Conservation (phyloP, 2,888 invertebrate species). For the Drosophila ustulata region DNA sequence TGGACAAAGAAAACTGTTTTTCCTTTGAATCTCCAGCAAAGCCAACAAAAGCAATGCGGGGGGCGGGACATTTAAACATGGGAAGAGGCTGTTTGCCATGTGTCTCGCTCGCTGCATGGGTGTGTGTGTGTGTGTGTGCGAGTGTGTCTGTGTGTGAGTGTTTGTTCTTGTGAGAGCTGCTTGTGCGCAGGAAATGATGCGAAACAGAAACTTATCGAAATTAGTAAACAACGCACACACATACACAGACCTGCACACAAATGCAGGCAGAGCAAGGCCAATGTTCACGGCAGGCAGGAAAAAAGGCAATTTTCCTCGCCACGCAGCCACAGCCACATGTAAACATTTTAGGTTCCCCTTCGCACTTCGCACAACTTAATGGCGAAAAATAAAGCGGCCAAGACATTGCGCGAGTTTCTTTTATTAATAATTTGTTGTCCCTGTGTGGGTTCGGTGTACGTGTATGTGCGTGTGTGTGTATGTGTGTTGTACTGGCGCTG, state of each 20-base stretch:
- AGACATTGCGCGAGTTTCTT: slow-evolving; percentile 51
- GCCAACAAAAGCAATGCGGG: slow-evolving; percentile 62
- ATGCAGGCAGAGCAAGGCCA: slow-evolving; percentile 56
- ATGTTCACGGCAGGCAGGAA: slow-evolving; percentile 65
- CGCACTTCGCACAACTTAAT: slow-evolving; percentile 24
- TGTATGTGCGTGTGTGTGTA: slow-evolving; percentile 14
- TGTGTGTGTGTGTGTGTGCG: slow-evolving; percentile 13
- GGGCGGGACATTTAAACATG: slow-evolving; percentile 51
- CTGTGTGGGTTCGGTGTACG: background rate
- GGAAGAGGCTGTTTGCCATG: slow-evolving; percentile 54
- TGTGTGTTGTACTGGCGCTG: slow-evolving; percentile 26
- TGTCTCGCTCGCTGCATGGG: slow-evolving; percentile 28
- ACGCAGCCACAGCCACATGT: slow-evolving; percentile 57
- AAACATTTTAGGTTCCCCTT: slow-evolving; percentile 61
- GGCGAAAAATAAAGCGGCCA: slow-evolving; percentile 48
- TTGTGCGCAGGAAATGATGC: slow-evolving; percentile 71
- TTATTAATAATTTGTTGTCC: slow-evolving; percentile 56
- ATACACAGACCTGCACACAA: slow-evolving; percentile 19
- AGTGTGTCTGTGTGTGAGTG: slow-evolving; percentile 36
- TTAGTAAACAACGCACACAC: slow-evolving; percentile 59
- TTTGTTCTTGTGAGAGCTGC: slow-evolving; percentile 50
- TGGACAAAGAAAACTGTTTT: slow-evolving; percentile 50
- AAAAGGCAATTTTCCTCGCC: slow-evolving; percentile 68
- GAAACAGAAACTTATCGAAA: slow-evolving; percentile 71
- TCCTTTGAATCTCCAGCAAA: slow-evolving; percentile 42